Percentiles rank a stretch among this genome's conserved stretches.
These are phyloP conservation scores for Sebastes iracundus DNA, from an alignment of 2,797 vertebrate genomes.

Conservation along the genomic window DNA sequence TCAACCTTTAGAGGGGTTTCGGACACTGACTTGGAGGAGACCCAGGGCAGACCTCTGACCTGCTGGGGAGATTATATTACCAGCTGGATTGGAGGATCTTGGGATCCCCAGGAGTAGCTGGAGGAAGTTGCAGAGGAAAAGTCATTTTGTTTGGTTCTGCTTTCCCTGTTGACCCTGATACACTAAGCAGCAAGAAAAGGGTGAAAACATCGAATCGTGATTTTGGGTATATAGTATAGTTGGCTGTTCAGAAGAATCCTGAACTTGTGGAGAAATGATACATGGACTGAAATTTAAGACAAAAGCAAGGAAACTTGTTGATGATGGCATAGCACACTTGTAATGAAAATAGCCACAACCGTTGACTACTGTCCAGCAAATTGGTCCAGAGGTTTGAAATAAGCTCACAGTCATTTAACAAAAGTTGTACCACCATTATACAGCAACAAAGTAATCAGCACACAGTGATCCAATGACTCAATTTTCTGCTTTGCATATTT, in stretches of 20 bases:
- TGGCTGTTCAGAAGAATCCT: background rate
- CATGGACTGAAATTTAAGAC: background rate
- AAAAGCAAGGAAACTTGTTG: background rate
- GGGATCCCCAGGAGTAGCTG: background rate
- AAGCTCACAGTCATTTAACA: background rate
- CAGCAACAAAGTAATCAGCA: background rate
- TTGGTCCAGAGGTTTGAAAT: background rate
- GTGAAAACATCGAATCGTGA: background rate
- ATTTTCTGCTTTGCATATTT: background rate
- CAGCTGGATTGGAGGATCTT: conserved; percentile 13
- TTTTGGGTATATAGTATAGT: background rate
- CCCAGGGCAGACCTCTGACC: conserved; percentile 8
- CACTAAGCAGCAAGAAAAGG: background rate
- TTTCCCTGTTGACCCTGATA: background rate
- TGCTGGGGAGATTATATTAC: conserved; percentile 18
- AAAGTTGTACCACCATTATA: background rate
- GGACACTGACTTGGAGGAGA: conserved; percentile 14
- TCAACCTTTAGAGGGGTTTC: conserved; percentile 13
- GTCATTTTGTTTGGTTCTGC: background rate
- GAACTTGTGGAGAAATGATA: background rate
- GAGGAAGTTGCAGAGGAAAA: background rate
- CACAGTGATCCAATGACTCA: background rate
- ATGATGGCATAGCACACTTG: background rate
- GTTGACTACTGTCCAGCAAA: background rate
- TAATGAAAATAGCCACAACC: background rate